Evolutionary conservation across 2,797 vertebrate genomes (phyloP).

Genomic region (Semotilus atromaculatus): DNA sequence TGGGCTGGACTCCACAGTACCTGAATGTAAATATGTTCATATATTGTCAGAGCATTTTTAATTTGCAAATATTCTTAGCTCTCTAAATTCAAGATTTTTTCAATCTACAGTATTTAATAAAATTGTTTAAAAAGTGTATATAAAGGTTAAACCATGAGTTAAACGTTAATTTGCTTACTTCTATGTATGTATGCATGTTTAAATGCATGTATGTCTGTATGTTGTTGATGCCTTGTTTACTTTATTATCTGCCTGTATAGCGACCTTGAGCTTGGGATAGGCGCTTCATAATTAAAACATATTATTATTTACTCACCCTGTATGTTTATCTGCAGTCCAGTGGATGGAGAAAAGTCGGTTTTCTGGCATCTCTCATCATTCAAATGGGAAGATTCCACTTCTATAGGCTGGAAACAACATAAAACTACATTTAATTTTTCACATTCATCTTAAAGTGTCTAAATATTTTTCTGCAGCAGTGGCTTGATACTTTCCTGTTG

Average conservation of each 20-base stretch:
- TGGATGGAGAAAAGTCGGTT: slow-evolving; percentile 18
- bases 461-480: background rate
- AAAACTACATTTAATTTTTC: background rate
- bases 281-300: background rate
- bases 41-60: background rate
- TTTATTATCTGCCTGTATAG: background rate
- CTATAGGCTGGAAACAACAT: slow-evolving; percentile 42
- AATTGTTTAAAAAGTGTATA: background rate
- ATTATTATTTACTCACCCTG: slow-evolving; percentile 39
- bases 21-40: background rate
- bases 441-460: background rate
- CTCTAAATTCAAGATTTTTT: background rate
- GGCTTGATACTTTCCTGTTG: background rate
- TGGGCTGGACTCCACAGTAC: slow-evolving; percentile 16
- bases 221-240: background rate
- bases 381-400: slow-evolving; percentile 45
- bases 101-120: background rate
- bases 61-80: background rate
- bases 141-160: background rate
- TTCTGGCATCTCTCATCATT: slow-evolving; percentile 42
- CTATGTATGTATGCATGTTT: too few species aligned
- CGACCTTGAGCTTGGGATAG: background rate
- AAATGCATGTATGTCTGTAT: too few species aligned
- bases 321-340: slow-evolving; percentile 43
- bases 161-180: background rate